These are phyloP conservation scores for Aphis craccivora DNA, from an alignment of 1,140 invertebrate genomes.

Conservation along the genomic window DNA sequence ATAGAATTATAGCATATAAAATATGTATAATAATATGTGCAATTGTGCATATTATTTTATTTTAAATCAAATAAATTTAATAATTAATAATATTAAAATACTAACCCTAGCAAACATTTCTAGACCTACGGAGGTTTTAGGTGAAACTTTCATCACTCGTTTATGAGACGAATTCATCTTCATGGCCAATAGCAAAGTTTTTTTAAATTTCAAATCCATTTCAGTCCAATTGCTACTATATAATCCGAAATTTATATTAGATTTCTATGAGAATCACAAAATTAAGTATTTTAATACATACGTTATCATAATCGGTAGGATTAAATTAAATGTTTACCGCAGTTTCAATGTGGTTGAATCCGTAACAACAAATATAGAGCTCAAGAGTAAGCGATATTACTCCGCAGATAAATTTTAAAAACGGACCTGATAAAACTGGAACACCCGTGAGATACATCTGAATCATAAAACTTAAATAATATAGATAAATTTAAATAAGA, in stretches of 20 bases:
- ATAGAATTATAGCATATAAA: not conserved
- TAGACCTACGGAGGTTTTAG: not conserved
- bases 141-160: not conserved
- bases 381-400: not conserved
- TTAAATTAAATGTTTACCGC: not conserved
- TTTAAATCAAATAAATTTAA: too few species aligned
- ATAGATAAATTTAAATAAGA: too few species aligned
- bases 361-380: not conserved
- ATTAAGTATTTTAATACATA: not conserved
- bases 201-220: slow-evolving; percentile 33
- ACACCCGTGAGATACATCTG: not conserved
- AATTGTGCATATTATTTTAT: too few species aligned
- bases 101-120: slow-evolving; percentile 33
- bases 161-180: slow-evolving; percentile 12
- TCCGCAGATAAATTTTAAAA: not conserved
- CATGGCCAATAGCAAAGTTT: not conserved
- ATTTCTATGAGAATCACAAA: not conserved
- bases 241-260: not conserved
- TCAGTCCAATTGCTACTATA: slow-evolving; percentile 25
- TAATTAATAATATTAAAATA: not conserved
- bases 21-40: too few species aligned
- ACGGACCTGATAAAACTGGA: not conserved
- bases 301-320: not conserved
- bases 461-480: not conserved
- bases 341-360: not conserved